Evolutionary conservation across 2,888 invertebrate genomes (phyloP).

Genomic region (Limnephilus rhombicus): DNA sequence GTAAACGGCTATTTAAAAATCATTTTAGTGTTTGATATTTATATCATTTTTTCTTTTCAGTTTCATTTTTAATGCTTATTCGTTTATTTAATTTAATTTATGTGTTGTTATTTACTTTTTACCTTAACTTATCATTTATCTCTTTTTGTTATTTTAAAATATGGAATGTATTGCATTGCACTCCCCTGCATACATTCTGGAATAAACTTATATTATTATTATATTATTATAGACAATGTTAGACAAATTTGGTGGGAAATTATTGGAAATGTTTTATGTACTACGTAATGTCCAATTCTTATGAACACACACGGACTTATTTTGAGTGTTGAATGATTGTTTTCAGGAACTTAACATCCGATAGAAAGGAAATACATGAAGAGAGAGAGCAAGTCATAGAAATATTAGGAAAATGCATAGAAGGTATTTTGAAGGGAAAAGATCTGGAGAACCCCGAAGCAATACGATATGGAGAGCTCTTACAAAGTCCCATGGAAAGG

Average conservation of each 20-base stretch:
- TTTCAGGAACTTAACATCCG: constrained; percentile 57
- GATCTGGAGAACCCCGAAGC: constrained; percentile 66
- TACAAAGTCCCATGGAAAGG: constrained; percentile 74
- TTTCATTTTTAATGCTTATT: no score
- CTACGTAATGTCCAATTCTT: background rate
- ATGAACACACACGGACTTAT: background rate
- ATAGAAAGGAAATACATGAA: constrained; percentile 68
- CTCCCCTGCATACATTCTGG: no score
- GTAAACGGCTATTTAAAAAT: no score
- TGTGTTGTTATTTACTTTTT: no score
- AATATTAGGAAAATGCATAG: constrained; percentile 72
- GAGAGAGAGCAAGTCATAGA: constrained; percentile 73
- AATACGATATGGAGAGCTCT: constrained; percentile 70
- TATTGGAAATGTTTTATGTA: background rate
- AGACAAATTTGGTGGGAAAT: background rate
- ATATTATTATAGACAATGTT: background rate
- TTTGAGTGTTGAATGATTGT: background rate
- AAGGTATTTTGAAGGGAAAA: constrained; percentile 70
- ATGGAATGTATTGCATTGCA: no score
- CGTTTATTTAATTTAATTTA: no score
- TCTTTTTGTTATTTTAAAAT: no score
- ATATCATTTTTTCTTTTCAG: no score
- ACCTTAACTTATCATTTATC: no score
- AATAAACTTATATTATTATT: no score
- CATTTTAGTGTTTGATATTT: no score